Conservation (phyloP, 1,140 invertebrate genomes). For the Subanguina moxae region DNA sequence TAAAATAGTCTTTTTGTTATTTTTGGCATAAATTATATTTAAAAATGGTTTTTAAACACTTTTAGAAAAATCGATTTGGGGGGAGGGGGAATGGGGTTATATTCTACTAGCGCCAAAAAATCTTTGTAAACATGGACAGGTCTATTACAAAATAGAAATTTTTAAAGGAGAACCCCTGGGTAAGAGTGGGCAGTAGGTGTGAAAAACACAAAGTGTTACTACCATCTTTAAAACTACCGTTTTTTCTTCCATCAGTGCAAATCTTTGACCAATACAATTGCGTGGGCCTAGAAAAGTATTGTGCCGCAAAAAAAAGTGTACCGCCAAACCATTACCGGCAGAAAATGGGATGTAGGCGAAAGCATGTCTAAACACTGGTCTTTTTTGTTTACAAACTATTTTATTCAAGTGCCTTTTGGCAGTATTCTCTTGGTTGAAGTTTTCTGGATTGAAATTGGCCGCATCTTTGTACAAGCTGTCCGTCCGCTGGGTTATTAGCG, state of each 20-base stretch:
- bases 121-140: no score
- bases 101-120: no score
- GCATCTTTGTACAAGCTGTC: slow-evolving; percentile 5
- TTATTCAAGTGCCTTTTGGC: not conserved
- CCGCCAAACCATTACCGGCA: slow-evolving; percentile 40
- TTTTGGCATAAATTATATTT: no score
- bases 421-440: slow-evolving; percentile 65
- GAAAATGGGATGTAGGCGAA: slow-evolving; percentile 61
- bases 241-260: slow-evolving; percentile 37
- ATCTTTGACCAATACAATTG: slow-evolving; percentile 61
- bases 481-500: not conserved
- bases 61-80: no score
- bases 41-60: no score
- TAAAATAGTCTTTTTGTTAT: no score
- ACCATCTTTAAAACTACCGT: not conserved
- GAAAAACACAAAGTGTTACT: no score
- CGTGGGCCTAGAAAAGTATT: slow-evolving; percentile 53
- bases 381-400: not conserved
- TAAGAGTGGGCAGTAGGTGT: no score
- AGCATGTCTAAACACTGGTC: slow-evolving; percentile 60
- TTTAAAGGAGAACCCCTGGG: no score
- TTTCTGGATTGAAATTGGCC: slow-evolving; percentile 59
- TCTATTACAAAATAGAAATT: no score
- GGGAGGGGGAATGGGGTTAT: no score
- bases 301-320: no score